phyloP scores from a whole-genome alignment of 2,888 invertebrate species.

The Xylota sylvarum region DNA sequence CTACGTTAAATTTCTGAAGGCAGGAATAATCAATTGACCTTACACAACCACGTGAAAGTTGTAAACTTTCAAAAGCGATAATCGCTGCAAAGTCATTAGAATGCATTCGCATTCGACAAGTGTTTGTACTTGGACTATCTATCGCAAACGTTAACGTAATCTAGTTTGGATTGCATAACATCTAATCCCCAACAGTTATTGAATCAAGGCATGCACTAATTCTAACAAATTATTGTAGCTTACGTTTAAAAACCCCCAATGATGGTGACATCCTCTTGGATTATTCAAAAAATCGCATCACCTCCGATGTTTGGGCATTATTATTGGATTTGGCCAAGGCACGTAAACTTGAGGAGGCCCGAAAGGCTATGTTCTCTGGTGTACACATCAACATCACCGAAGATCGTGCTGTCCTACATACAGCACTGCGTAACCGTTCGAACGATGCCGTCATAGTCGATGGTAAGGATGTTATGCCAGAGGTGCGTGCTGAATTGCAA shows the following conservation, averaged over 20 bases:
- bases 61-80: not conserved
- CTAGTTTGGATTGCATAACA: not conserved
- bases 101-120: not conserved
- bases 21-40: slow-evolving; percentile 10
- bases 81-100: not conserved
- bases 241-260: slow-evolving; percentile 90
- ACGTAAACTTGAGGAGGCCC: slow-evolving; percentile 92
- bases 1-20: slow-evolving; percentile 1
- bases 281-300: slow-evolving; percentile 98
- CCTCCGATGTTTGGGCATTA: slow-evolving; percentile 90
- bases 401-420: slow-evolving; percentile 96
- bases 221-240: slow-evolving; percentile 85
- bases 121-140: not conserved
- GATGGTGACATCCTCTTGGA: slow-evolving; percentile 97
- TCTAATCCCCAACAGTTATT: not conserved
- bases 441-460: slow-evolving; percentile 90
- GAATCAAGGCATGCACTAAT: not conserved
- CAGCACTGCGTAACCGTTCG: slow-evolving; percentile 94
- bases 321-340: slow-evolving; percentile 93
- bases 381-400: slow-evolving; percentile 99
- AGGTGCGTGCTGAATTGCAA: slow-evolving; percentile 94
- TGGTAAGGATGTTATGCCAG: slow-evolving; percentile 96
- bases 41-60: slow-evolving; percentile 7
- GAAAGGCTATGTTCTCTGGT: slow-evolving; percentile 97
- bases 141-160: not conserved